These are phyloP conservation scores for Epizoanthus scotinus DNA, from an alignment of 92 coral and sea anemone genomes.

Conservation along the genomic window DNA sequence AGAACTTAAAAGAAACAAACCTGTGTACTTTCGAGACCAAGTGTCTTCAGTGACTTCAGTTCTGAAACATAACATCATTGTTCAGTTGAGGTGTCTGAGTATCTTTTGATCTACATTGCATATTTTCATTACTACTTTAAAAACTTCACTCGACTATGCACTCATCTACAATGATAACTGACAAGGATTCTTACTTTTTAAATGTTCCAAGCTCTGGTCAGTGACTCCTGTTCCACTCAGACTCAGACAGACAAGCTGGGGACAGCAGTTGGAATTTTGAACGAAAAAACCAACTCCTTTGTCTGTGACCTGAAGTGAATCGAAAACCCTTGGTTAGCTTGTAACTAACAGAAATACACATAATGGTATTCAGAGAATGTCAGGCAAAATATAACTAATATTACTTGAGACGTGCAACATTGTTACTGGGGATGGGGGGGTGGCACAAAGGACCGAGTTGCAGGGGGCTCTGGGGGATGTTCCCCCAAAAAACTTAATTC, in stretches of 20 bases:
- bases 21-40: constrained; percentile 79
- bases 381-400: no score
- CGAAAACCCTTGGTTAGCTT: not conserved
- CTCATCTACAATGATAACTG: no score
- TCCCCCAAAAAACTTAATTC: no score
- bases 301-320: constrained; percentile 73
- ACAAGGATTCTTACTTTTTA: constrained; percentile 49
- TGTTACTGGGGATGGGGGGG: no score
- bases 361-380: no score
- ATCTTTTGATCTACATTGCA: no score
- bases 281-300: constrained; percentile 74
- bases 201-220: constrained; percentile 60
- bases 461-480: no score
- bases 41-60: constrained; percentile 73
- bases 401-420: no score
- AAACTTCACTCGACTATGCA: no score
- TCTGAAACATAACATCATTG: constrained; percentile 43
- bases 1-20: constrained; percentile 34
- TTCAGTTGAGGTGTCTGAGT: not conserved
- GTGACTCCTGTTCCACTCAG: constrained; percentile 75
- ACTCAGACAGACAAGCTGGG: constrained; percentile 66
- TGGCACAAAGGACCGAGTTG: no score
- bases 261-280: constrained; percentile 60
- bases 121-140: no score
- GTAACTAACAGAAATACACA: not conserved